These are phyloP conservation scores for Cotesia typhae DNA, from an alignment of 1,140 invertebrate genomes.

Conservation along the genomic window DNA sequence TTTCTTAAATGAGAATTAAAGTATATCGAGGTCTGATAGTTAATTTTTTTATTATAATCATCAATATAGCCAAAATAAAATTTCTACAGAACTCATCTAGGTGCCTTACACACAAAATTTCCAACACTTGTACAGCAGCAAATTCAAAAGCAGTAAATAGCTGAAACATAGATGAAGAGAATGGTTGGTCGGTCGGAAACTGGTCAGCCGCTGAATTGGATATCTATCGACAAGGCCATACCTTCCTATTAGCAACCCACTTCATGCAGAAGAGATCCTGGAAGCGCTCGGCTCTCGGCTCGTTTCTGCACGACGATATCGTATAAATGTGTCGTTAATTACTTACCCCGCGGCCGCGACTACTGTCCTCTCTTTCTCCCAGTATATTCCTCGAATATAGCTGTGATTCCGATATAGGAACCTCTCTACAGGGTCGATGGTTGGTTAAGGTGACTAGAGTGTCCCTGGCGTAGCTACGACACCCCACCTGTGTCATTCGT, in stretches of 20 bases:
- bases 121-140: neutral
- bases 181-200: slow-evolving; percentile 2
- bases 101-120: too few species aligned
- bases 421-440: too few species aligned
- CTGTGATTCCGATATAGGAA: slow-evolving; percentile 4
- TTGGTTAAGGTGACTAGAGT: too few species aligned
- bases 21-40: too few species aligned
- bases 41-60: too few species aligned
- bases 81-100: too few species aligned
- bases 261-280: slow-evolving; percentile 55
- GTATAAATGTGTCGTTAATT: slow-evolving; percentile 66
- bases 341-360: slow-evolving; percentile 57
- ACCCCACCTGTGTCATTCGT: neutral
- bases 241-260: slow-evolving; percentile 58
- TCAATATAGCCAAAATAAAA: too few species aligned
- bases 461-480: too few species aligned
- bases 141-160: neutral
- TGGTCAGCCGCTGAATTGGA: slow-evolving; percentile 37
- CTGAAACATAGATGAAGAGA: neutral
- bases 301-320: slow-evolving; percentile 52
- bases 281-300: slow-evolving; percentile 42
- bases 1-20: too few species aligned
- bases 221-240: slow-evolving; percentile 58
- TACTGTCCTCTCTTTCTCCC: slow-evolving; percentile 27
- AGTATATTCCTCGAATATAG: neutral